Evolutionary conservation across 2,888 invertebrate species (phyloP), one percentile per base, ranked within the genome.

Genomic region (Hirtodrosophila confusa): DNA sequence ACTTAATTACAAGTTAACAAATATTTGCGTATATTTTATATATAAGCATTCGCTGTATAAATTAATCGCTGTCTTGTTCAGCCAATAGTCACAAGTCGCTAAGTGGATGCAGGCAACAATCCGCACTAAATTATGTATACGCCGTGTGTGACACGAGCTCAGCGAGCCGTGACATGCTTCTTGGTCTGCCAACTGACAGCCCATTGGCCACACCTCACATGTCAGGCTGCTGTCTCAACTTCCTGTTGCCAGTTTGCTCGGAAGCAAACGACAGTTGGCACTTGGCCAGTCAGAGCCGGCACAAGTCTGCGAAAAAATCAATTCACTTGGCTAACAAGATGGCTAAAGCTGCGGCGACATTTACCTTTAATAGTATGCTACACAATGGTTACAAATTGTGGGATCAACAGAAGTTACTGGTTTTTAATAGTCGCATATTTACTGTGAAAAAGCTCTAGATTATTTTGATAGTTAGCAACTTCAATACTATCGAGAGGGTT

Each of bases 1-100:
- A 75, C 73, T 73, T 75, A 70, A 73, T 73, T 73, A 50, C 50
- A 24, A n/a, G 43, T 56, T 69, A 69, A 55, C 65, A 64, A 65
- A 65, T 64, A 64, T 37, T 65, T 39, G 43, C 31, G 10, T 11
- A 3, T 29, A 29, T 44, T 44, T 8, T 36, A 6, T 11, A 36
- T 36, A 33, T 56, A 39, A 12, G 24, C 9, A 29, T 9, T 57
- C 29, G 45, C 23, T 39, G 47, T 23, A 27, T 55, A 43, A 64
- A 65, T 64, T 65, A 65, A 56, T 17, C 35, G 31, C 9, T 9
- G 9, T 48, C 3, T 12, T 43, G 44, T 58, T 47, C 50, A 8
- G 44, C 17, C 36, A 8, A 6, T 17, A 17, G 17, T 17, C 17
- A 17, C 17, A 17, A 17, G 17, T 10, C 29, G 9, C 31, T 2